phyloP scores from a whole-genome alignment of 2,888 invertebrate genomes.

The Yponomeuta sedellus region DNA sequence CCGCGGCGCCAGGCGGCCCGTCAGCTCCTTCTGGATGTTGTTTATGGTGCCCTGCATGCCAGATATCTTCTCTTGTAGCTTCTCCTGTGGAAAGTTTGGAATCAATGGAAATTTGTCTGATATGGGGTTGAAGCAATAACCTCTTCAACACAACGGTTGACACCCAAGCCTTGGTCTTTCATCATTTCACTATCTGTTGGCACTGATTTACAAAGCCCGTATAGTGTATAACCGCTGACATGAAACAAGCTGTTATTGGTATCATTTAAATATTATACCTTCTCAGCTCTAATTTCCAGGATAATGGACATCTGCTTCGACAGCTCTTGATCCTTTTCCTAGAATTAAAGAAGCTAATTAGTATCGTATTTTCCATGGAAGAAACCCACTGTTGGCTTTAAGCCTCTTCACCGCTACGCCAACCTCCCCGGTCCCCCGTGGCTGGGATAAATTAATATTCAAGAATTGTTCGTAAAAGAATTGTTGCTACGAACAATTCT shows the following conservation, averaged over 20 bases:
- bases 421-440: too few relatives aligned
- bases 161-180: too few relatives aligned
- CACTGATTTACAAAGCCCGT: too few relatives aligned
- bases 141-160: too few relatives aligned
- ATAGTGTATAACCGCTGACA: too few relatives aligned
- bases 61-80: slow-evolving; percentile 42
- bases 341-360: slow-evolving; percentile 20
- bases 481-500: too few relatives aligned
- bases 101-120: not conserved
- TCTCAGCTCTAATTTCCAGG: slow-evolving; percentile 43
- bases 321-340: slow-evolving; percentile 44
- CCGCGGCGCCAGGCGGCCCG: slow-evolving; percentile 28
- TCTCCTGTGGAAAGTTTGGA: slow-evolving; percentile 32
- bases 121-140: too few relatives aligned
- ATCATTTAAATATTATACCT: slow-evolving; percentile 30
- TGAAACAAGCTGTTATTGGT: too few relatives aligned
- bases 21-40: slow-evolving; percentile 54
- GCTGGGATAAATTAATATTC: too few relatives aligned
- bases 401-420: too few relatives aligned
- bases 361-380: not conserved
- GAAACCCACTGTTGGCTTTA: too few relatives aligned
- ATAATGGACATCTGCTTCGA: slow-evolving; percentile 42
- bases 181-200: too few relatives aligned
- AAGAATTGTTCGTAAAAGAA: not conserved
- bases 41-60: slow-evolving; percentile 49